Conservation (phyloP, 2,888 invertebrate genomes). For the Flexamia atlantica region DNA sequence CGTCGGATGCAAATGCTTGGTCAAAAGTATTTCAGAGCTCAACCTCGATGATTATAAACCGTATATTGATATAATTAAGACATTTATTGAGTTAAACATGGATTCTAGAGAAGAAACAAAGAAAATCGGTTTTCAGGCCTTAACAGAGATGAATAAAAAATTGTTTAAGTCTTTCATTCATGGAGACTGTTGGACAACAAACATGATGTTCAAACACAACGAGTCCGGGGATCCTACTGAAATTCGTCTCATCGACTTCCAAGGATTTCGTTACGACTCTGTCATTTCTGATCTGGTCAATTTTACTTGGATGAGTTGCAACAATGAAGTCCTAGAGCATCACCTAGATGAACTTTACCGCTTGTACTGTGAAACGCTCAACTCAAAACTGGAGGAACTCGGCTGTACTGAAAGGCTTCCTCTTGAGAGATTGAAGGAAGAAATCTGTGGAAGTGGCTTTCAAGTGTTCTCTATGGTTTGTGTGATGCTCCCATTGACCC, state of each 20-base stretch:
- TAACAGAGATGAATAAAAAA: background rate
- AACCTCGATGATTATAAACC: conserved; percentile 1
- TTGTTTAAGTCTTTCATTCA: conserved; percentile 2
- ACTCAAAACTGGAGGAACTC: background rate
- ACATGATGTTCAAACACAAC: conserved; percentile 32
- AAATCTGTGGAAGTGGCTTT: background rate
- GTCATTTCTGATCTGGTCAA: background rate
- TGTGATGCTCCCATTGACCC: background rate
- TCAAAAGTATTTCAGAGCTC: background rate
- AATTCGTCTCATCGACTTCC: conserved; percentile 1
- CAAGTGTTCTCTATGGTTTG: background rate
- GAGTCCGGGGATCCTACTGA: background rate
- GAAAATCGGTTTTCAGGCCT: background rate
- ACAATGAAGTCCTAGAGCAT: background rate
- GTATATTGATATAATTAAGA: background rate
- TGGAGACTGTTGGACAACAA: conserved; percentile 24
- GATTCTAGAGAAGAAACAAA: background rate
- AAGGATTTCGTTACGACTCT: background rate
- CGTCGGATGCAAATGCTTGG: background rate
- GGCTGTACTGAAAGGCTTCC: conserved; percentile 14
- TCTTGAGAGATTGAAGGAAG: background rate
- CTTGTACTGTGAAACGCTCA: background rate
- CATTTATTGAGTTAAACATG: background rate
- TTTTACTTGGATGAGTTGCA: conserved; percentile 21
- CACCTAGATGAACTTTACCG: conserved; percentile 1